Evolutionary conservation across 2,888 invertebrate species (phyloP).

Genomic region (Hymenopus coronatus): DNA sequence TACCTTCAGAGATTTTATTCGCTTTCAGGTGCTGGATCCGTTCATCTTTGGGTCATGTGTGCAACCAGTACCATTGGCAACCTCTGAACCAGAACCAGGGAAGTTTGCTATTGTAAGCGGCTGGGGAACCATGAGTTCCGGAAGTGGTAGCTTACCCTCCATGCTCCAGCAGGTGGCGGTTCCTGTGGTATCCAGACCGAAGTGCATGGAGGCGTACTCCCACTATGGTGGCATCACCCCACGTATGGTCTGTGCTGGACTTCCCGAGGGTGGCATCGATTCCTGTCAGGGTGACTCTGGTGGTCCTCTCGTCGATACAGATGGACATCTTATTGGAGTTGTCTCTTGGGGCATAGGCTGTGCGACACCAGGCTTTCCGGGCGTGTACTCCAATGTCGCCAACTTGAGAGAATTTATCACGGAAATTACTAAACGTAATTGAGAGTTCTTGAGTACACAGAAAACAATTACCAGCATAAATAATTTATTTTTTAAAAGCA

Average conservation of each 20-base stretch:
- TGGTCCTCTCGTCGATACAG: background rate
- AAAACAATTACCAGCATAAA: too few species aligned
- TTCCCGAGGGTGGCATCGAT: background rate
- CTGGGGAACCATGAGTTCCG: conserved; percentile 39
- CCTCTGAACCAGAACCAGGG: background rate
- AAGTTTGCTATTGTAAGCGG: conserved; percentile 40
- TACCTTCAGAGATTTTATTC: background rate
- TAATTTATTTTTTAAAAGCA: too few species aligned
- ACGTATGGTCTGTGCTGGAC: background rate
- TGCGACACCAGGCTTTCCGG: background rate
- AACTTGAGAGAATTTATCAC: background rate
- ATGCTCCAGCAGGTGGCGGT: conserved; percentile 41
- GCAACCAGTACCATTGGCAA: background rate
- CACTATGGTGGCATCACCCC: conserved; percentile 27
- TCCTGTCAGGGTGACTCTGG: background rate
- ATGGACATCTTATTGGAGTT: background rate
- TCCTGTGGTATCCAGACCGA: conserved; percentile 39
- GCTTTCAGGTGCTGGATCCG: background rate
- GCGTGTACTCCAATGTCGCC: background rate
- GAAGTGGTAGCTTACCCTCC: conserved; percentile 37
- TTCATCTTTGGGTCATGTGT: background rate
- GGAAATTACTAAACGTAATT: background rate
- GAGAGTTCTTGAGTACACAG: background rate
- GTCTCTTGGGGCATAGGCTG: background rate
- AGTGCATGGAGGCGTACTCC: conserved; percentile 40